phyloP scores from a whole-genome alignment of 2,888 invertebrate species.

The Tenodera sinensis region DNA sequence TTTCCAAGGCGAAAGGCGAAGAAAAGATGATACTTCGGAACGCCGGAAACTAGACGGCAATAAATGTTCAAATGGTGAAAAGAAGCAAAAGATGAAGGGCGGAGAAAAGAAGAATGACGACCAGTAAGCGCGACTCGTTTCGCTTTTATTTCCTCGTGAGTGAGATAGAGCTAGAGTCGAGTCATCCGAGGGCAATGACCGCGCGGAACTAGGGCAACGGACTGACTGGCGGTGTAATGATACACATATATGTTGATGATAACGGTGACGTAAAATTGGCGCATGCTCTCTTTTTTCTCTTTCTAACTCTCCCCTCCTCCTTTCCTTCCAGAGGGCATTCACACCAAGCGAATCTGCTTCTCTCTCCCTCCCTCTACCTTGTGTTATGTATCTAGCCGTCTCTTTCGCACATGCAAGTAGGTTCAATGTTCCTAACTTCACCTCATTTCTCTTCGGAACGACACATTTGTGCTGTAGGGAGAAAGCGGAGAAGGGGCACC shows the following conservation, averaged over 20 bases:
- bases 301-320: neutral
- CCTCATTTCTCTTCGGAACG: neutral
- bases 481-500: neutral
- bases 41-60: neutral
- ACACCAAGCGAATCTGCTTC: conserved; percentile 17
- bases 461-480: neutral
- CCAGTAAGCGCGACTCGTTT: conserved; percentile 1
- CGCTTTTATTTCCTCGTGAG: conserved; percentile 10
- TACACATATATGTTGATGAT: conserved; percentile 17
- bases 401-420: neutral
- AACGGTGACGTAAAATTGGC: conserved; percentile 28
- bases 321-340: conserved; percentile 24
- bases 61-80: neutral
- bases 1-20: neutral
- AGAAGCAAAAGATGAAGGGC: neutral
- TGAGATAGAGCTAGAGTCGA: neutral
- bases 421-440: conserved; percentile 3
- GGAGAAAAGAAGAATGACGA: neutral
- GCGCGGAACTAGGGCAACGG: conserved; percentile 18
- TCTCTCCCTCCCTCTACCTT: neutral
- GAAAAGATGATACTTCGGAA: neutral
- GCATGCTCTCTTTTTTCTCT: conserved; percentile 24
- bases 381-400: neutral
- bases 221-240: conserved; percentile 1
- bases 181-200: conserved; percentile 22